Conservation (phyloP, 2,888 invertebrate genomes). For the Sericinus montela region DNA sequence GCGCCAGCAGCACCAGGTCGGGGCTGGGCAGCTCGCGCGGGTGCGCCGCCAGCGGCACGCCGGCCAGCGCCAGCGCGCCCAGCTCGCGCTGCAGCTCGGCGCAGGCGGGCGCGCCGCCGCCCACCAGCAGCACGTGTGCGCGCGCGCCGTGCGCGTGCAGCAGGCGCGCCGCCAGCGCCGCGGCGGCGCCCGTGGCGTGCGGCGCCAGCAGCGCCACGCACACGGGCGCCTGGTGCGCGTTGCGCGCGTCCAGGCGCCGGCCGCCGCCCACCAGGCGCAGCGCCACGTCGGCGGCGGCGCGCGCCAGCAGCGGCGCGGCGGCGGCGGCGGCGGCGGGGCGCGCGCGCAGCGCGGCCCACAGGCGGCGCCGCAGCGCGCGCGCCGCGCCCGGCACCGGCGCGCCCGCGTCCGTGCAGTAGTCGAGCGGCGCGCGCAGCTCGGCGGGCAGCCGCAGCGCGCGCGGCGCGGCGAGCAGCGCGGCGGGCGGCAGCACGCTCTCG, state of each 20-base stretch:
- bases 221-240: conserved; percentile 92
- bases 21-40: conserved; percentile 30
- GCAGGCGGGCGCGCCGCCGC: conserved; percentile 20
- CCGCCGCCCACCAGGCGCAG: conserved; percentile 88
- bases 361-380: too few species aligned
- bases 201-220: conserved; percentile 86
- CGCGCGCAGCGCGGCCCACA: conserved; percentile 27
- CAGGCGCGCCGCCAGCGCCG: conserved; percentile 81
- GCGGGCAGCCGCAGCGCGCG: conserved; percentile 88
- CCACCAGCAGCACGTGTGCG: conserved; percentile 40
- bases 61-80: conserved; percentile 77
- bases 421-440: too few species aligned
- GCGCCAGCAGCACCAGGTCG: conserved; percentile 51
- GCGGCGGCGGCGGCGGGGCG: conserved; percentile 82
- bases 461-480: conserved; percentile 75
- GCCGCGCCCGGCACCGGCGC: too few species aligned
- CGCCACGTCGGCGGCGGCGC: conserved; percentile 91
- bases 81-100: conserved; percentile 78
- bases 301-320: conserved; percentile 87
- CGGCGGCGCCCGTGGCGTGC: conserved; percentile 71
- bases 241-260: conserved; percentile 89
- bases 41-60: conserved; percentile 19
- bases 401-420: too few species aligned
- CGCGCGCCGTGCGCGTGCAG: conserved; percentile 90
- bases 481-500: conserved; percentile 85